Evolutionary conservation across 1,140 invertebrate genomes (phyloP).

Genomic region (Zeugodacus cucurbitae): DNA sequence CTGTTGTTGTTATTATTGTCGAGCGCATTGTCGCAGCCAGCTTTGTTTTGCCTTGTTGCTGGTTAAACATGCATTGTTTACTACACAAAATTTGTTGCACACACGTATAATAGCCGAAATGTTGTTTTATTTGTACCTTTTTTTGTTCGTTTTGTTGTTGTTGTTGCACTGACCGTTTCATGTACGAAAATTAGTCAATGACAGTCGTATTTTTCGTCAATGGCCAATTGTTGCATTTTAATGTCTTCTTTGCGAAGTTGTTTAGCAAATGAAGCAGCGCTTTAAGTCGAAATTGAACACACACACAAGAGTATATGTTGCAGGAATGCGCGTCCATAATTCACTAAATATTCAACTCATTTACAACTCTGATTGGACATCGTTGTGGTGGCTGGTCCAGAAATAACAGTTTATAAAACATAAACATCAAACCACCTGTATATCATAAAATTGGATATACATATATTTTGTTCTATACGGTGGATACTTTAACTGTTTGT

Average conservation of each 20-base stretch:
- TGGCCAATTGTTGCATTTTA: neutral
- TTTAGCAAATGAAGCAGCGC: constrained; percentile 10
- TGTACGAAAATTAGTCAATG: constrained; percentile 27
- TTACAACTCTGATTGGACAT: neutral
- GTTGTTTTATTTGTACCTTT: neutral
- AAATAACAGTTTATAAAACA: neutral
- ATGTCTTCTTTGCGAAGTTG: neutral
- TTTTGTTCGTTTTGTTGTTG: too few relatives aligned
- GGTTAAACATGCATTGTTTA: neutral
- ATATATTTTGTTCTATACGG: too few relatives aligned
- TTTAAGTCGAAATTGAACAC: neutral
- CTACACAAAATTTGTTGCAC: constrained; percentile 23
- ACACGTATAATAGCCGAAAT: neutral
- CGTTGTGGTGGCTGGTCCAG: neutral
- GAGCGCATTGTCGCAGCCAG: neutral
- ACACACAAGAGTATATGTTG: neutral
- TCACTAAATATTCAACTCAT: neutral
- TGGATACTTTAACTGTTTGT: too few relatives aligned
- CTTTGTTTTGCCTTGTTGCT: neutral
- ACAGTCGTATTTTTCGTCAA: constrained; percentile 9
- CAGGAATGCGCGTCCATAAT: neutral
- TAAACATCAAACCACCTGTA: too few relatives aligned
- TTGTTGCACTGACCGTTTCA: neutral
- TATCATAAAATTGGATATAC: too few relatives aligned
- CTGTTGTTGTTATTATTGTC: neutral